Evolutionary conservation across 2,888 invertebrate species (phyloP).

Genomic region (Lamproptera curius): DNA sequence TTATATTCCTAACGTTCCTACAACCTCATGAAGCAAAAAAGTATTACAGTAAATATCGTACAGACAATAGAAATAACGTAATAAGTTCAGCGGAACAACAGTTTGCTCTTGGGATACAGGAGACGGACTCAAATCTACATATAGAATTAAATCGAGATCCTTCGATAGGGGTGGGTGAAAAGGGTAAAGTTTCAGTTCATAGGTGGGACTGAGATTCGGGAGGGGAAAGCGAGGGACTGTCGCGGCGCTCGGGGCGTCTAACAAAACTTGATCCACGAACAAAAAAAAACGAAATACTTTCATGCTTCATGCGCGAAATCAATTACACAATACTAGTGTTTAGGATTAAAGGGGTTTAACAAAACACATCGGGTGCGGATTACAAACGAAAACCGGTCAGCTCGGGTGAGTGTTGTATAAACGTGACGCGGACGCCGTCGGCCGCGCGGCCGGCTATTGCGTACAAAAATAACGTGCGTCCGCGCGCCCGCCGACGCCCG

Average conservation of each 20-base stretch:
- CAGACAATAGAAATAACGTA: constrained; percentile 58
- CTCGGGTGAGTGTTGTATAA: constrained; percentile 29
- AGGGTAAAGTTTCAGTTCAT: not conserved
- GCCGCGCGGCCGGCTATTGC: constrained; percentile 24
- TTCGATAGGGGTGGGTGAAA: constrained; percentile 25
- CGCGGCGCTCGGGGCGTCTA: constrained; percentile 29
- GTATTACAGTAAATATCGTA: constrained; percentile 70
- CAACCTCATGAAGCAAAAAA: constrained; percentile 75
- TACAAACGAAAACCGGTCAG: not conserved
- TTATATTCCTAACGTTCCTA: constrained; percentile 69
- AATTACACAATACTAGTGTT: constrained; percentile 58
- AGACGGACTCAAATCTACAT: constrained; percentile 70
- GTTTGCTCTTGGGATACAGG: constrained; percentile 43
- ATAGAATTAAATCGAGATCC: constrained; percentile 46
- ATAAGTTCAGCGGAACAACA: constrained; percentile 51
- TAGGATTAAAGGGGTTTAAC: constrained; percentile 43
- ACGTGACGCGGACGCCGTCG: not conserved
- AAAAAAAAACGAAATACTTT: constrained; percentile 71
- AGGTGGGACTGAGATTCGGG: not conserved
- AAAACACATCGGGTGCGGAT: too few relatives aligned
- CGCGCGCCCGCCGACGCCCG: too few relatives aligned
- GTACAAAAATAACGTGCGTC: constrained; percentile 14
- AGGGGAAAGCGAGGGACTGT: constrained; percentile 20
- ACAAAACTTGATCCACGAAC: constrained; percentile 24
- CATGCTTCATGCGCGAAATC: constrained; percentile 69